phyloP scores from a whole-genome alignment of 1,140 invertebrate species.

The Andricus grossulariae region DNA sequence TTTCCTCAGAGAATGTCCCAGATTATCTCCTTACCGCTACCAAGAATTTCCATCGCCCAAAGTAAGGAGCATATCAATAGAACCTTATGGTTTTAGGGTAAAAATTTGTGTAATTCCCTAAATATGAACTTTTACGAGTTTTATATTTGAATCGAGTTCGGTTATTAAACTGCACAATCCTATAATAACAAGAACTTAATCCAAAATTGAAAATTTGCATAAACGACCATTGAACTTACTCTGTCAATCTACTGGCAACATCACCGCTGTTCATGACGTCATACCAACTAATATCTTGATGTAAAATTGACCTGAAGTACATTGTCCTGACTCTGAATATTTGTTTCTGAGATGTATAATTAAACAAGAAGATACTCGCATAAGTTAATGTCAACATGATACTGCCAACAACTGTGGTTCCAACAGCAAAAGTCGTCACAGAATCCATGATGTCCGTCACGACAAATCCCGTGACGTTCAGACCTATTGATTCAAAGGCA shows the following conservation, averaged over 20 bases:
- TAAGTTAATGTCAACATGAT: conserved; percentile 80
- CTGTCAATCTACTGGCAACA: conserved; percentile 87
- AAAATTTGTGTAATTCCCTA: no score
- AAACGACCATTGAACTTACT: conserved; percentile 77
- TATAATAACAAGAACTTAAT: conserved; percentile 37
- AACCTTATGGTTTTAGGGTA: no score
- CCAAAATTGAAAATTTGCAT: conserved; percentile 33
- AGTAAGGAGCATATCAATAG: no score
- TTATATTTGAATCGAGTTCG: no score
- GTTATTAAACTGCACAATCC: no score
- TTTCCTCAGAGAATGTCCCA: no score
- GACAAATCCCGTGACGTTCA: background rate
- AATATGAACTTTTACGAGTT: no score
- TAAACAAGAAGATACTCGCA: conserved; percentile 79
- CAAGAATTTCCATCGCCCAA: no score
- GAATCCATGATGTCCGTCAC: conserved; percentile 62
- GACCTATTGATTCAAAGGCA: background rate
- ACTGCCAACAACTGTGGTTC: conserved; percentile 78
- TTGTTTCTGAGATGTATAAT: conserved; percentile 82
- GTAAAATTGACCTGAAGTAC: conserved; percentile 81
- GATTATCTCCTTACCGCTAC: no score
- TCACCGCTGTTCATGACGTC: conserved; percentile 88
- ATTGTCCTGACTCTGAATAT: conserved; percentile 77
- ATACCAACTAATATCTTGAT: conserved; percentile 90
- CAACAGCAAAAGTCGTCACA: conserved; percentile 77